These are phyloP conservation scores for Simalia tracyae DNA, from an alignment of 2,797 vertebrate species.

Conservation along the genomic window DNA sequence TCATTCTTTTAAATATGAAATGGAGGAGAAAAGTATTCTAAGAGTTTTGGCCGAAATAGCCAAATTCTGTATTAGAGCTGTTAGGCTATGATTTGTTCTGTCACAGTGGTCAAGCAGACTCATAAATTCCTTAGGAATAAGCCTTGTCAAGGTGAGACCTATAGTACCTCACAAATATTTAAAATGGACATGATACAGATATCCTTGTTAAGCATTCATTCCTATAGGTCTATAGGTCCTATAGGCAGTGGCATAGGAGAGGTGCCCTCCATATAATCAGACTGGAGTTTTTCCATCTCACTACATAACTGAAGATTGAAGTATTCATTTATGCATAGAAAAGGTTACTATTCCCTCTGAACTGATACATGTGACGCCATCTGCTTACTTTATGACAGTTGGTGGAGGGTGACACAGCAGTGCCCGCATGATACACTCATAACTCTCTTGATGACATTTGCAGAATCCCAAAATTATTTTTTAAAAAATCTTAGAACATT, in stretches of 20 bases:
- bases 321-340: neutral
- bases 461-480: neutral
- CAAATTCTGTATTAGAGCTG: neutral
- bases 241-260: neutral
- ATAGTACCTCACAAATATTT: neutral
- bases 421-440: neutral
- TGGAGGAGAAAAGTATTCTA: neutral
- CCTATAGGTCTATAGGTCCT: neutral
- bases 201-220: neutral
- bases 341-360: neutral
- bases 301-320: neutral
- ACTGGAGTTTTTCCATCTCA: neutral
- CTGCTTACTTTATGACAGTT: neutral
- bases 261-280: neutral
- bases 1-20: neutral
- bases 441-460: neutral
- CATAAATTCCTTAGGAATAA: neutral
- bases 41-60: neutral
- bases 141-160: neutral
- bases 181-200: neutral
- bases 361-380: neutral
- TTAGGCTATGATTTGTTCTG: neutral
- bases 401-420: neutral
- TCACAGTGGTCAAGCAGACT: neutral
- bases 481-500: neutral